Evolutionary conservation across 2,113 vertebrate species (phyloP).

Genomic region (Hemichromis elongatus): DNA sequence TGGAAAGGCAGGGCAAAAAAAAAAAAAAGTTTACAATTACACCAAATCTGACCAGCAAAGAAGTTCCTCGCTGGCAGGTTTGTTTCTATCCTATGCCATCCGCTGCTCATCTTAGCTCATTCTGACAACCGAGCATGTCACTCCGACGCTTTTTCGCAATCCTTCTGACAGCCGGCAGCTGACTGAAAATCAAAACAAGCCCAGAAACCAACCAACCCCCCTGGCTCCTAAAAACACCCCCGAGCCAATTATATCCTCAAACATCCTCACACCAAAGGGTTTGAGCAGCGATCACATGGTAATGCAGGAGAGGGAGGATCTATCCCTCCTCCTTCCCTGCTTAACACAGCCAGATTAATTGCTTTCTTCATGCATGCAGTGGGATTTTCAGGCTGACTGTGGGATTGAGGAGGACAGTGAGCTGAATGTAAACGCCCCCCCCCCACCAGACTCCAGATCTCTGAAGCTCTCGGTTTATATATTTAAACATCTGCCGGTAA

Average conservation of each 20-base stretch:
- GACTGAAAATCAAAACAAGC: conserved; percentile 10
- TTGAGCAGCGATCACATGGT: conserved; percentile 6
- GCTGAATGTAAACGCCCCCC: background rate
- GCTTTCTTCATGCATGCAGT: background rate
- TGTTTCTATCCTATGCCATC: background rate
- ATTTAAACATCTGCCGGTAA: background rate
- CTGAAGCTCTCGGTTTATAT: background rate
- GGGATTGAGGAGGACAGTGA: background rate
- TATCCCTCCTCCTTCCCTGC: background rate
- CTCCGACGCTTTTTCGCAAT: background rate
- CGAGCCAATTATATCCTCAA: background rate
- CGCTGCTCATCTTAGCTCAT: background rate
- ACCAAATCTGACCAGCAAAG: background rate
- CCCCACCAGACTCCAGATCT: background rate
- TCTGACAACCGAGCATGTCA: conserved; percentile 6
- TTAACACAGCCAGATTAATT: background rate
- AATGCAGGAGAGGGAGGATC: background rate
- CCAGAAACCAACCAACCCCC: background rate
- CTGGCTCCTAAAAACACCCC: background rate
- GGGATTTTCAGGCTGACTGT: background rate
- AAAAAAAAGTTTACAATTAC: background rate
- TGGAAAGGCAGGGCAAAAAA: background rate
- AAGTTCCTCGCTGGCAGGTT: background rate
- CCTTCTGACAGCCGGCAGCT: conserved; percentile 14
- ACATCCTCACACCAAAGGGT: background rate